Evolutionary conservation across 1,140 invertebrate species (phyloP), one percentile per base, ranked within the genome.

Genomic region (Ostrea edulis): DNA sequence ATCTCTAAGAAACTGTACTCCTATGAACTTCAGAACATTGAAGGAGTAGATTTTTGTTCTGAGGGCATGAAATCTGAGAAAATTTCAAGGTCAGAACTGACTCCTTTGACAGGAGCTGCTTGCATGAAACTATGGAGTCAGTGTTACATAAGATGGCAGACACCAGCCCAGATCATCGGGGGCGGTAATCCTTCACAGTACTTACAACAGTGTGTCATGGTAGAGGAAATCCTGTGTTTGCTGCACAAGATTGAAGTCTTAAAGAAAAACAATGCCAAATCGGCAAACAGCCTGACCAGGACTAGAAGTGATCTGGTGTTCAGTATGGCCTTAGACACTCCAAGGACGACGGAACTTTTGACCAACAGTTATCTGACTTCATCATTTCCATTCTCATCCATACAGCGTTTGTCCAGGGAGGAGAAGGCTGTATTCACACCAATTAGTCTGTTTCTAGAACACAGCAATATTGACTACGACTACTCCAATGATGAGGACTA

Each of bases 91-190:
- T 44, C 35, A 44, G 35, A 44, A 65, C 58, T 88, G 68, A 22
- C 35, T 17, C 87, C 87, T 12, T 3, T 65, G 1, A 86, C 58
- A 54, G 51, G 89, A 9, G 87, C 92, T 9, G 89, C 92, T n/a
- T 55, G 91, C 89, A 94, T 98, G 88, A 96, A 97, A 83, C 93
- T 98, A n/a, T 99, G 98, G 98, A 95, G 96, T 81, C 97, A 98
- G 92, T 98, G 97, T 95, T 99, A 98, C 95, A 97, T 97, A 90
- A 96, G 98, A 2, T 98, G 97, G 97, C 96, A 98, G 92, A 96
- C 97, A 8, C 96, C 97, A 14, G 95, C 98, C 0, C 97, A 98
- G 93, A 97, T 98, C 81, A 96, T 96, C 7, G 97, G 96, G 87
- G 97, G 97, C 71, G 97, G 97, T 0, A 95, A 94, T 87, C 96